Percentiles rank a stretch among this genome's conserved stretches.
Conservation (phyloP, 2,113 vertebrate genomes). For the Channa maculata region DNA sequence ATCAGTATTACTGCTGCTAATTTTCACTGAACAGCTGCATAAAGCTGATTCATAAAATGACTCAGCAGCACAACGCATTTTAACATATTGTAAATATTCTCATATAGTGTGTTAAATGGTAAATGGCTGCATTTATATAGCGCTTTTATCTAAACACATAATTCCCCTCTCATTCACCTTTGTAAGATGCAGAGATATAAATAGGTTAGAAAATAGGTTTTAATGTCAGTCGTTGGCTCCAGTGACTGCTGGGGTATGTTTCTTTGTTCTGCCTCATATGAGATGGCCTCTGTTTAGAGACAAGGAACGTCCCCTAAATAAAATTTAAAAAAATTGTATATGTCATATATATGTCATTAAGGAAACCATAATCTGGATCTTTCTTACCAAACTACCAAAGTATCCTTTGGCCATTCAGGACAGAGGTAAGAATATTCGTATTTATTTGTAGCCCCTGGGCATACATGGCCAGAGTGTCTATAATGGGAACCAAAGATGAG, state of each 20-base stretch:
- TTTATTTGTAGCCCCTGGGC: too few species aligned
- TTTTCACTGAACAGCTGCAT: neutral
- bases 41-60: neutral
- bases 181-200: neutral
- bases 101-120: neutral
- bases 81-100: slow-evolving; percentile 1
- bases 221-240: too few species aligned
- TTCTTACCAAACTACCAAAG: neutral
- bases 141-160: neutral
- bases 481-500: too few species aligned
- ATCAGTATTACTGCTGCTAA: too few species aligned
- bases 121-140: neutral
- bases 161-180: neutral
- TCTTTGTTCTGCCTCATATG: neutral
- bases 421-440: too few species aligned
- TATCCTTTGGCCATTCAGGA: too few species aligned
- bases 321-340: too few species aligned
- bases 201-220: neutral
- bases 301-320: neutral
- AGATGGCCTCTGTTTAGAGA: neutral
- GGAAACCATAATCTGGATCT: neutral
- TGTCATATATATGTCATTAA: neutral
- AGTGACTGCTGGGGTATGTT: neutral
- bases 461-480: too few species aligned
- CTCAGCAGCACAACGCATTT: slow-evolving; percentile 2